A percentile compares a stretch with the other conserved stretches of the same genome.
phyloP scores from a whole-genome alignment of 1,140 invertebrate genomes.

The Tribolium castaneum region DNA sequence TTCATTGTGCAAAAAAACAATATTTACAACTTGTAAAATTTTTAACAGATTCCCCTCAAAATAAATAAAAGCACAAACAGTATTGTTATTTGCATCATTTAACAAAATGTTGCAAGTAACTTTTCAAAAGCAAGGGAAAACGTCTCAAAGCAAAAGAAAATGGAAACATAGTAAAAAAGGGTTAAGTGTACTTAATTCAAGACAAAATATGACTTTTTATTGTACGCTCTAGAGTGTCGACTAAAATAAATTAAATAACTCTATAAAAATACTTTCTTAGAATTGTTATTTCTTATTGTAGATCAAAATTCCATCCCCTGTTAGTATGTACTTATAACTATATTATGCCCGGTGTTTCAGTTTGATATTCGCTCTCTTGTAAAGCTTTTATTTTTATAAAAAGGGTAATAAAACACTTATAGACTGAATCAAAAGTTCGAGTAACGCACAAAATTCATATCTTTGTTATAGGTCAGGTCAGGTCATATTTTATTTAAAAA shows the following conservation, averaged over 20 bases:
- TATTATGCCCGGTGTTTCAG: not conserved
- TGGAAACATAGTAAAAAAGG: too few relatives aligned
- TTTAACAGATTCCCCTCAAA: not conserved
- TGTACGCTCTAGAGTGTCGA: too few relatives aligned
- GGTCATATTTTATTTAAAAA: too few relatives aligned
- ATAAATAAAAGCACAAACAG: not conserved
- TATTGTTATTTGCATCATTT: not conserved
- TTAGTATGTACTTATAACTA: not conserved
- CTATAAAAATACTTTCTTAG: not conserved
- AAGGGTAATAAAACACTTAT: not conserved
- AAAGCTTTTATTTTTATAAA: too few relatives aligned
- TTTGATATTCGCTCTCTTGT: too few relatives aligned
- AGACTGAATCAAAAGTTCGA: too few relatives aligned
- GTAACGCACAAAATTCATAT: too few relatives aligned
- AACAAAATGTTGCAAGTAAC: not conserved
- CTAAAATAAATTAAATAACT: too few relatives aligned
- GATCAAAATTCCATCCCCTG: slow-evolving; percentile 5
- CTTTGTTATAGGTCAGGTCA: too few relatives aligned
- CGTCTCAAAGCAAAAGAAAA: too few relatives aligned
- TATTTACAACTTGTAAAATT: slow-evolving; percentile 27
- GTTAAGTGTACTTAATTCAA: not conserved
- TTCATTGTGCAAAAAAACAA: not conserved
- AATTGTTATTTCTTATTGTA: too few relatives aligned
- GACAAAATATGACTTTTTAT: not conserved
- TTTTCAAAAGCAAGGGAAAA: not conserved